Conservation (phyloP, 30 jellyfish, hydroid and myxozoan genomes). For the Rhopilema esculentum region DNA sequence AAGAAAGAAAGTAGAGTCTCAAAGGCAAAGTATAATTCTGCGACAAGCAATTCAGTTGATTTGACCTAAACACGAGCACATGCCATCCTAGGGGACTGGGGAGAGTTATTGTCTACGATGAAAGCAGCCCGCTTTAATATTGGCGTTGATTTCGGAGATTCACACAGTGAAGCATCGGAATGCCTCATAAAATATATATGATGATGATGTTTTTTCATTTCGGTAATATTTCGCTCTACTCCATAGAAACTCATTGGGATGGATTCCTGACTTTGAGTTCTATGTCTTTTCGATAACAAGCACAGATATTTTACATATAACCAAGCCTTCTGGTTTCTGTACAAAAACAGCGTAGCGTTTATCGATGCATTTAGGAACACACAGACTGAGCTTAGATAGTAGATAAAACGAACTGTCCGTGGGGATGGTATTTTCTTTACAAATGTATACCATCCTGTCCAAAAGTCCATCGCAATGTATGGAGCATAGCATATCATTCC, state of each 20-base stretch:
- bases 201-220: not conserved
- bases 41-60: too few relatives aligned
- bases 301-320: not conserved
- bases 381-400: conserved; percentile 21
- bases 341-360: conserved; percentile 25
- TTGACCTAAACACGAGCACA: too few relatives aligned
- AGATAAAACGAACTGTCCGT: conserved; percentile 29
- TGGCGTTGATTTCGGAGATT: not conserved
- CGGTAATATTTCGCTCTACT: not conserved
- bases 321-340: conserved; percentile 40
- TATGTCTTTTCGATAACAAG: not conserved
- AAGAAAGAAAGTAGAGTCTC: too few relatives aligned
- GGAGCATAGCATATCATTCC: conserved; percentile 46
- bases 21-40: too few relatives aligned
- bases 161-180: not conserved
- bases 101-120: not conserved
- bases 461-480: conserved; percentile 30
- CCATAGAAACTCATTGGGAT: not conserved
- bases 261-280: not conserved
- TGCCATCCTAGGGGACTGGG: not conserved
- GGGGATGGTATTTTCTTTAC: conserved; percentile 40
- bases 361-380: conserved; percentile 14
- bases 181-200: not conserved
- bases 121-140: not conserved
- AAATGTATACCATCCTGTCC: conserved; percentile 65